These are phyloP conservation scores for Phrynosoma blainvillii DNA, from an alignment of 2,113 vertebrate genomes.

Conservation along the genomic window DNA sequence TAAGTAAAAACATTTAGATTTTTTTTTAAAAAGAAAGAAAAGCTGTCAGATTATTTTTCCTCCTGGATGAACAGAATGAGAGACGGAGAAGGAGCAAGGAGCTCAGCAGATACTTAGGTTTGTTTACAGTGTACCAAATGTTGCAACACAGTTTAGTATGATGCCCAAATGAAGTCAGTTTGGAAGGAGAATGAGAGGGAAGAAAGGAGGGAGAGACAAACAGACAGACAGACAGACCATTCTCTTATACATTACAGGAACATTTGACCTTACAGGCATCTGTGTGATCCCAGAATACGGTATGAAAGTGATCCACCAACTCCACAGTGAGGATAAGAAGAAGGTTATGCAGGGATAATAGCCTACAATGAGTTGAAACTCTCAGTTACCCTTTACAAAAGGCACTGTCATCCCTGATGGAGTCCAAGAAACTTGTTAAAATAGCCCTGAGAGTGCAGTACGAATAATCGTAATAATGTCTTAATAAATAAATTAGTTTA, in stretches of 20 bases:
- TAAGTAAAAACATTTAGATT: not conserved
- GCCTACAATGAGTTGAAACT: no score
- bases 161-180: not conserved
- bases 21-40: not conserved
- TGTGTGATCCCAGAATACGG: not conserved
- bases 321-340: not conserved
- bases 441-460: not conserved
- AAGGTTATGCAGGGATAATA: not conserved
- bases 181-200: not conserved
- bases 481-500: conserved; percentile 17
- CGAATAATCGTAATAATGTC: conserved; percentile 38
- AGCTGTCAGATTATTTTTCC: not conserved
- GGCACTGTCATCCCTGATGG: not conserved
- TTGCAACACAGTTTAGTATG: not conserved
- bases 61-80: not conserved
- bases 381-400: not conserved
- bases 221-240: no score
- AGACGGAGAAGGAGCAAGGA: not conserved
- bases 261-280: not conserved
- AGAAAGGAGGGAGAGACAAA: no score
- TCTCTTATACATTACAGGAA: not conserved
- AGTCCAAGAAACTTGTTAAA: conserved; percentile 18
- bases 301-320: not conserved
- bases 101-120: not conserved
- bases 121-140: not conserved